Evolutionary conservation across 2,113 vertebrate genomes (phyloP), one percentile per base, ranked within the genome.

Genomic region (Plecturocebus donacophilus): DNA sequence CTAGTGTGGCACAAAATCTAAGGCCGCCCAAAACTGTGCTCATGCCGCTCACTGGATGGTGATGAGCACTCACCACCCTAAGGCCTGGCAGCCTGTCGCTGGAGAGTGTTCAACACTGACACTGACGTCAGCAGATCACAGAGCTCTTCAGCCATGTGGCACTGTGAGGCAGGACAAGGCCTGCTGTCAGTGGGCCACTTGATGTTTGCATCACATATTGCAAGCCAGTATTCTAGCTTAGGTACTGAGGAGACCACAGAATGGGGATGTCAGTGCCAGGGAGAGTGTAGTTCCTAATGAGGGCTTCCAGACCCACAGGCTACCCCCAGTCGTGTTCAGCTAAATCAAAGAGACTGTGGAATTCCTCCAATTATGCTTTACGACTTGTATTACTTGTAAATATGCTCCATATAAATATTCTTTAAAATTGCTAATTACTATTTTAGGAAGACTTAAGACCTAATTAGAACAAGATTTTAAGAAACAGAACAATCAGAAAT

Each of bases 391-490:
- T 49, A 77, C 52, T n/a, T 64, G 61, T 14, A 64, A 64, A 40
- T 40, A 32, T 32, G 23, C 8, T 61, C 40, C 64, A 30, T 32
- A 6, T 40, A 77, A 58, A 81, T 77, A 61, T 25, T 86, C 80
- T 52, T 83, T 68, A 71, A 75, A 91, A 64, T 42, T 70, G 73
- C 58, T 66, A 66, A 91, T 77, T 75, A 76, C 54, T 87, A 5
- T 90, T 61, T 76, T 84, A 89, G 81, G 27, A 87, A 87, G 17
- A 71, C n/a, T 76, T 58, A 88, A 70, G 52, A 76, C 56, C 54
- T 85, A 47, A 77, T 38, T 75, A 95, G 58, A 89, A 17, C 56
- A 93, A 91, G 58, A 73, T 94, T 83, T 91, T 82, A 89, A 92
- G 84, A 90, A 84, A 87, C 25, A 83, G 56, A 71, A 89, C 87